These are phyloP conservation scores for Cyanoderma ruficeps DNA, from an alignment of 2,113 vertebrate genomes.

Conservation along the genomic window DNA sequence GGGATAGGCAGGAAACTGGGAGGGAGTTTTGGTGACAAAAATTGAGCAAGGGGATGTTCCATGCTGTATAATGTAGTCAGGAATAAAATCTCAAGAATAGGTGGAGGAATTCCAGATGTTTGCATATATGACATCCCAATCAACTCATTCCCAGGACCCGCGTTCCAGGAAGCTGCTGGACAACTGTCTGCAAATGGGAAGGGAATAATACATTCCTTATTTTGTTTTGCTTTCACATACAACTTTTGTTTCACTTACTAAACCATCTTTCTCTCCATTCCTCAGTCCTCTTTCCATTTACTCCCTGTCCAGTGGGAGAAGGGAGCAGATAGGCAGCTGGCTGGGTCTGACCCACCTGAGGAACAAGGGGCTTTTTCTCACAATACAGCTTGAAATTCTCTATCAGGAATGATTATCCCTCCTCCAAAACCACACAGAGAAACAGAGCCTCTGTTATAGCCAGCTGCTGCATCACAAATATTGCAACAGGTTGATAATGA, in stretches of 20 bases:
- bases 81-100: not conserved
- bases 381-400: not conserved
- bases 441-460: not conserved
- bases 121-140: not conserved
- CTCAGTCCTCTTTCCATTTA: not conserved
- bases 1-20: not conserved
- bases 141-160: not conserved
- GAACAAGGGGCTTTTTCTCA: not conserved
- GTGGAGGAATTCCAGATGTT: not conserved
- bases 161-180: not conserved
- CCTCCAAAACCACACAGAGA: not conserved
- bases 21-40: not conserved
- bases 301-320: not conserved
- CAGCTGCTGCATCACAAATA: not conserved
- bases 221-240: not conserved
- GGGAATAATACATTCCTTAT: not conserved
- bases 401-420: not conserved
- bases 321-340: not conserved
- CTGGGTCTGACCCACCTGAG: not conserved
- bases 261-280: rapidly evolving
- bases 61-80: not conserved
- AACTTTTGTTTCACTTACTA: not conserved
- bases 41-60: not conserved
- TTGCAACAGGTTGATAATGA: not conserved
- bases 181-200: not conserved